Evolutionary conservation across 2,797 vertebrate genomes (phyloP).

Genomic region (Nannoperca obscura): DNA sequence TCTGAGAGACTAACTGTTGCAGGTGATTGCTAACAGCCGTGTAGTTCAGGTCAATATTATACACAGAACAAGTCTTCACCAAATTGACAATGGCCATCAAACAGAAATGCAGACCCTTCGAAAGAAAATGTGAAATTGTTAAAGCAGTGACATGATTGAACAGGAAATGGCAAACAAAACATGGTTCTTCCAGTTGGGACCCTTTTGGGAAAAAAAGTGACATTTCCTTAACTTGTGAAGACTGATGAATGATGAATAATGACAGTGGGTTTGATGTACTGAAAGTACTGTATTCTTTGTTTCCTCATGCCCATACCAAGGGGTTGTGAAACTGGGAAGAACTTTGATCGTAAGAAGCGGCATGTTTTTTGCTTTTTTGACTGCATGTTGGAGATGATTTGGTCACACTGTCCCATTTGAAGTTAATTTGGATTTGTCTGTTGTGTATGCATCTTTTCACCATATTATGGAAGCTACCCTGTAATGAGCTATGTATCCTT

Average conservation of each 20-base stretch:
- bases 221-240: constrained; percentile 29
- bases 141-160: constrained; percentile 71
- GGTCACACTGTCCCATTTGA: constrained; percentile 24
- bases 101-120: constrained; percentile 41
- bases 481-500: constrained; percentile 25
- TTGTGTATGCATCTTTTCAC: constrained; percentile 32
- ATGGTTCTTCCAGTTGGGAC: constrained; percentile 38
- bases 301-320: constrained; percentile 67
- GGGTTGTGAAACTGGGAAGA: constrained; percentile 63
- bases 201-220: constrained; percentile 21
- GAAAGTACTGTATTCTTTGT: constrained; percentile 55
- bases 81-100: constrained; percentile 61
- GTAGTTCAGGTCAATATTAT: constrained; percentile 33
- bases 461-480: constrained; percentile 27
- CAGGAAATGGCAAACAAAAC: constrained; percentile 38
- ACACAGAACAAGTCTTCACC: constrained; percentile 22
- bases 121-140: constrained; percentile 58
- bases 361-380: constrained; percentile 65
- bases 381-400: constrained; percentile 63
- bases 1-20: constrained; percentile 40
- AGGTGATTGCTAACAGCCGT: constrained; percentile 37
- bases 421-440: constrained; percentile 16
- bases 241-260: constrained; percentile 18
- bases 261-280: constrained; percentile 37
- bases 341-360: constrained; percentile 76